Evolutionary conservation across 1,140 invertebrate genomes (phyloP), one percentile per base, ranked within the genome.

Genomic region (Geopemphigus sp.): DNA sequence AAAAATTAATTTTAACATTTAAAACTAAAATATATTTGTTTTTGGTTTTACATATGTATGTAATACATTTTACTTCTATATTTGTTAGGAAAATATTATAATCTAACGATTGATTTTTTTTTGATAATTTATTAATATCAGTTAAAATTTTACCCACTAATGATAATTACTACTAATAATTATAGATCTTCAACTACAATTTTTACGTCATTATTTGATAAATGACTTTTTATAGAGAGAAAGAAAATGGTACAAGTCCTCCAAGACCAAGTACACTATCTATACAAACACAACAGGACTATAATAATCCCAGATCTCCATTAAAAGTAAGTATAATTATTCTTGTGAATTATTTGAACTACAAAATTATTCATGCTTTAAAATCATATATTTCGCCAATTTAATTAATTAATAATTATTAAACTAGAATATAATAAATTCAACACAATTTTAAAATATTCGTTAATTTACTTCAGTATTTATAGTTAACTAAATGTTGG

Each of bases 241-340:
- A 80, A 47, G 82, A 81, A 50, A 81, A 80, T 17, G 81, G 84
- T 80, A 81, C 86, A 3, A 91, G 90, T 86, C 91, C 91, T 73
- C 89, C 90, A 29, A 84, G 92, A 81, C 91, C 92, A 3, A 90
- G 89, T 83, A 91, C 88, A 82, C 85, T 92, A 80, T 91, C 90
- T 24, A 92, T 94, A 80, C 81, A 81, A 80, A 70, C 66, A 32
- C 74, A 68, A 17, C 59, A 81, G 17, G 64, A 81, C 14, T 72
- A 81, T 6, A 50, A 81, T 26, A 72, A 50, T 81, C 12, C 66
- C 47, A 19, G 66, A 57, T 82, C 83, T 45, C 83, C 83, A 12
- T 86, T 86, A 15, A 84, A 85, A 80, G 84, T 84, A 76, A 83
- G 82, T 80, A 47, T 81, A 82, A 81, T 64, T 22, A 84, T 22